These are phyloP conservation scores for Liposcelis brunnea DNA, from an alignment of 2,888 invertebrate genomes.

Conservation along the genomic window DNA sequence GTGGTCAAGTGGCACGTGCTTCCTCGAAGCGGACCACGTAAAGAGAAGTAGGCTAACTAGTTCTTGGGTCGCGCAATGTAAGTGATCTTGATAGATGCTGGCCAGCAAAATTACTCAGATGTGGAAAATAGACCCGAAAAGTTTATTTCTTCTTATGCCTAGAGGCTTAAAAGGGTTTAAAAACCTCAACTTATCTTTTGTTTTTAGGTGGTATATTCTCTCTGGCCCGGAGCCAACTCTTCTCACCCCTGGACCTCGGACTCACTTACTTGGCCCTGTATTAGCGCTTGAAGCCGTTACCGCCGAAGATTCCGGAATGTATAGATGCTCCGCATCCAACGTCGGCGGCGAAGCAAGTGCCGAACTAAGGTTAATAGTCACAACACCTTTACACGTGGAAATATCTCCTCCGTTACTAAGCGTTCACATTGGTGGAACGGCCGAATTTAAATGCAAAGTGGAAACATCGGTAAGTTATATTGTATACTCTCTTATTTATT, in stretches of 20 bases:
- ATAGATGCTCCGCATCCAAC: slow-evolving; percentile 50
- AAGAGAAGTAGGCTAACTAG: no score
- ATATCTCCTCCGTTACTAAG: slow-evolving; percentile 45
- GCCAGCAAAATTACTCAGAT: no score
- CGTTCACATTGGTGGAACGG: slow-evolving; percentile 57
- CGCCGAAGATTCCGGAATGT: slow-evolving; percentile 47
- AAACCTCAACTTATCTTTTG: background rate
- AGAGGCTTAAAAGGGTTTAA: no score
- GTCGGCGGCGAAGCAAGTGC: slow-evolving; percentile 52
- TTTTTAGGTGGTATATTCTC: slow-evolving; percentile 47
- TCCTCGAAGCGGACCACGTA: no score
- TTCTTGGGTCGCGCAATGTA: no score
- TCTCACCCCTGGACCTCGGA: slow-evolving; percentile 41
- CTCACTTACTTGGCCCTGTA: slow-evolving; percentile 47
- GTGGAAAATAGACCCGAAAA: no score
- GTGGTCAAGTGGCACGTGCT: no score
- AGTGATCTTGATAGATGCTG: no score
- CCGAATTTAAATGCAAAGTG: slow-evolving; percentile 48
- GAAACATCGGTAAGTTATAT: slow-evolving; percentile 29
- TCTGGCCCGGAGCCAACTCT: slow-evolving; percentile 44
- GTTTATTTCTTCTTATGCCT: no score
- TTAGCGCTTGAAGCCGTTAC: slow-evolving; percentile 53
- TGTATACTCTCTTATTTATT: no score
- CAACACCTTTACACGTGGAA: slow-evolving; percentile 47
- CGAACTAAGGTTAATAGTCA: slow-evolving; percentile 45